These are phyloP conservation scores for Larimichthys crocea DNA, from an alignment of 2,113 vertebrate genomes.

Conservation along the genomic window DNA sequence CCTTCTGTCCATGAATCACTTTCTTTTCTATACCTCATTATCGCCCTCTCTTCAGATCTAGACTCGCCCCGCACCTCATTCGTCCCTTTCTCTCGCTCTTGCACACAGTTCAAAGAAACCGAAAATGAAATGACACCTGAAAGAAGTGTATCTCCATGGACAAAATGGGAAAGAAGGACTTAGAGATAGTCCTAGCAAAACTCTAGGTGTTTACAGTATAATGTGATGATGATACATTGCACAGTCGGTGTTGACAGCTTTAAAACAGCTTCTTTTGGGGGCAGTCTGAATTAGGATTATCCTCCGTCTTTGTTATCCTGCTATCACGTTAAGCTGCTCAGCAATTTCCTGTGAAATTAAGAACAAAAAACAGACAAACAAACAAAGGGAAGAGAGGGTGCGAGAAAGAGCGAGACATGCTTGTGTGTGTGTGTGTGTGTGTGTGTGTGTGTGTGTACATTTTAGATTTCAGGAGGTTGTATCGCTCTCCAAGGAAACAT, in stretches of 20 bases:
- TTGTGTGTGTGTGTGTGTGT: neutral
- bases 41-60: neutral
- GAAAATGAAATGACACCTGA: no score
- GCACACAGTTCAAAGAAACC: neutral
- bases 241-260: constrained; percentile 50
- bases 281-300: constrained; percentile 70
- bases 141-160: neutral
- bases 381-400: constrained; percentile 47
- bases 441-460: neutral
- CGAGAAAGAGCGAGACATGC: neutral
- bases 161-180: constrained; percentile 9
- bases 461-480: constrained; percentile 47
- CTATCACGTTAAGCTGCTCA: constrained; percentile 65
- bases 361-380: constrained; percentile 64
- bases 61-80: neutral
- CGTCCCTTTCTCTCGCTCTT: neutral
- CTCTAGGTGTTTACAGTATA: constrained; percentile 17
- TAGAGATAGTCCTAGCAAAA: neutral
- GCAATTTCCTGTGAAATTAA: constrained; percentile 59
- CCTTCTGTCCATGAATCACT: neutral
- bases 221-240: constrained; percentile 30
- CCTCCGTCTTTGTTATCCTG: constrained; percentile 59
- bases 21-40: neutral
- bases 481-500: constrained; percentile 67
- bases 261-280: constrained; percentile 60